phyloP scores from a whole-genome alignment of 2,888 invertebrate species.

The Ganaspis brasiliensis region DNA sequence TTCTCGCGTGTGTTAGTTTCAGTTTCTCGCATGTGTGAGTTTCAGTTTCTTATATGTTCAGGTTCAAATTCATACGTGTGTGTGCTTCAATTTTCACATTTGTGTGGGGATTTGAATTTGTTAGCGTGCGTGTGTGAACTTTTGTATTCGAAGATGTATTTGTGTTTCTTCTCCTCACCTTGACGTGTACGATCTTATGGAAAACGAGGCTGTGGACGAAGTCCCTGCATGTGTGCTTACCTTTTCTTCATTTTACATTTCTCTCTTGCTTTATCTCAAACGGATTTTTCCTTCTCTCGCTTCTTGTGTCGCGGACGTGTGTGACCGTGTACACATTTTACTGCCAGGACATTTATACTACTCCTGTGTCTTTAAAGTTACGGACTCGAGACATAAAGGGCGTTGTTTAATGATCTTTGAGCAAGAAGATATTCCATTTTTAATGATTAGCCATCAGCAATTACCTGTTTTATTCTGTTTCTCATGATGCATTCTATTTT shows the following conservation, averaged over 20 bases:
- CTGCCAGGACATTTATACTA: constrained; percentile 49
- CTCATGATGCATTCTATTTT: background rate
- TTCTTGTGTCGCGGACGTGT: constrained; percentile 22
- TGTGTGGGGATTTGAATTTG: constrained; percentile 5
- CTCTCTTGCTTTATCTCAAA: constrained; percentile 47
- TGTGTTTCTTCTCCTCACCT: background rate
- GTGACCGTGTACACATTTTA: background rate
- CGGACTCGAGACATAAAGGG: constrained; percentile 22
- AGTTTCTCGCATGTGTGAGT: no score
- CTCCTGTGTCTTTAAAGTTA: constrained; percentile 33
- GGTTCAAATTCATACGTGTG: background rate
- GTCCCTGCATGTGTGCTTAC: constrained; percentile 32
- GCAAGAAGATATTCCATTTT: no score
- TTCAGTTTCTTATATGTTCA: no score
- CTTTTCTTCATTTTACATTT: constrained; percentile 39
- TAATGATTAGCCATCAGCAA: no score
- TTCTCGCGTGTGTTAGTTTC: no score
- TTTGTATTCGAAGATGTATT: background rate
- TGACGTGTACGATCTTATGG: background rate
- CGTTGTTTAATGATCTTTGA: constrained; percentile 30
- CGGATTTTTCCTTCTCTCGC: constrained; percentile 29
- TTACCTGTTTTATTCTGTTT: background rate
- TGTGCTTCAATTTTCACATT: background rate
- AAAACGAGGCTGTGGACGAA: constrained; percentile 7
- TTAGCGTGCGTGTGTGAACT: background rate